phyloP scores from a whole-genome alignment of 2,888 invertebrate genomes.

The Eledone cirrhosa region DNA sequence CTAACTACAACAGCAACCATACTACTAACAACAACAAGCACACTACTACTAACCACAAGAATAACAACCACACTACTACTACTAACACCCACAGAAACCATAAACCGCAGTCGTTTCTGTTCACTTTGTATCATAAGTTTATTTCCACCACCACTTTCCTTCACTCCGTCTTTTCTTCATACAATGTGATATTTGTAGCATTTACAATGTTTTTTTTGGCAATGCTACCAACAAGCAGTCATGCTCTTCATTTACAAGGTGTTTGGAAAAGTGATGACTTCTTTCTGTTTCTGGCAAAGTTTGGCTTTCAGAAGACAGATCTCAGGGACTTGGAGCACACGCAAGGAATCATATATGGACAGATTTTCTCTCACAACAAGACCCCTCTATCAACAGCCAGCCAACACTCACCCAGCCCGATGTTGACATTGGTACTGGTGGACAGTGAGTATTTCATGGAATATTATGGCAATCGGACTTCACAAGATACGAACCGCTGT shows the following conservation, averaged over 20 bases:
- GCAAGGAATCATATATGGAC: constrained; percentile 95
- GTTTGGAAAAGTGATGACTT: constrained; percentile 71
- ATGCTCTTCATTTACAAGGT: constrained; percentile 59
- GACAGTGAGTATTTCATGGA: constrained; percentile 88
- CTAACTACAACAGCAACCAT: no score
- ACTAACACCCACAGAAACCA: no score
- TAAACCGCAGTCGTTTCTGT: no score
- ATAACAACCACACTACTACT: no score
- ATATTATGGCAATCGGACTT: constrained; percentile 83
- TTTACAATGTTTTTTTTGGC: background rate
- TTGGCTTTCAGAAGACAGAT: constrained; percentile 96
- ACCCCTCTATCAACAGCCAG: background rate
- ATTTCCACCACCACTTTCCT: no score
- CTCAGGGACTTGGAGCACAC: constrained; percentile 84
- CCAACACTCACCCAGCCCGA: constrained; percentile 50
- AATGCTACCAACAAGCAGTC: background rate
- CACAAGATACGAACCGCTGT: constrained; percentile 73
- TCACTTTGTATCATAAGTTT: no score
- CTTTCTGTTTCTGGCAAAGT: constrained; percentile 86
- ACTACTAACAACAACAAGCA: no score
- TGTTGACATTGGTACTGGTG: constrained; percentile 86
- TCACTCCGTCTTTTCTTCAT: no score
- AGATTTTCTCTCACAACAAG: constrained; percentile 77
- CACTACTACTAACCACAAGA: no score
- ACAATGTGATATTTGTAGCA: no score